phyloP scores from a whole-genome alignment of 2,113 vertebrate species.

The Rhombomys opimus region DNA sequence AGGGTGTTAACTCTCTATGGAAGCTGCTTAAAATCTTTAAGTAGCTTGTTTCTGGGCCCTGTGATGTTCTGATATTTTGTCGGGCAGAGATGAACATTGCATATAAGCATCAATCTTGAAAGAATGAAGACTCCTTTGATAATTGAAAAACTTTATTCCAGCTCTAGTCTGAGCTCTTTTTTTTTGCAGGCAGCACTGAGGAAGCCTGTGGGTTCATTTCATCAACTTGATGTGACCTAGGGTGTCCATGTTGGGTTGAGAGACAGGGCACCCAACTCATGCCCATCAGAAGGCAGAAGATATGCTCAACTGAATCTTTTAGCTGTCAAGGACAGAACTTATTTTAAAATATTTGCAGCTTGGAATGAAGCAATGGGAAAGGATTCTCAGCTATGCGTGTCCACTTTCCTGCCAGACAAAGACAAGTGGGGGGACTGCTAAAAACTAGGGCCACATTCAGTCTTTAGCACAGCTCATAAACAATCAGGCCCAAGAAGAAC shows the following conservation, averaged over 20 bases:
- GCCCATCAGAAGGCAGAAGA: background rate
- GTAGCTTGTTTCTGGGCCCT: background rate
- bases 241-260: background rate
- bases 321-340: slow-evolving; percentile 29
- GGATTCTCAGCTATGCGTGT: slow-evolving; percentile 40
- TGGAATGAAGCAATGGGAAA: slow-evolving; percentile 8
- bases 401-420: slow-evolving; percentile 55
- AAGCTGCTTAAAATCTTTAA: background rate
- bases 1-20: background rate
- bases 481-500: background rate
- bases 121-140: slow-evolving; percentile 11
- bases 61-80: background rate
- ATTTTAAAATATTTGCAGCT: slow-evolving; percentile 33
- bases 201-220: background rate
- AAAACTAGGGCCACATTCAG: background rate
- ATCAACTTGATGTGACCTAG: background rate
- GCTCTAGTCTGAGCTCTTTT: background rate
- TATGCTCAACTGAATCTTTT: slow-evolving; percentile 5
- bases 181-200: background rate
- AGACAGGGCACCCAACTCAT: background rate
- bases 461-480: background rate
- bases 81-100: background rate
- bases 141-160: background rate
- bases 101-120: background rate
- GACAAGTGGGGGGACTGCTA: slow-evolving; percentile 22